Evolutionary conservation across 2,113 vertebrate genomes (phyloP), one percentile per base, ranked within the genome.

Genomic region (Morone saxatilis): DNA sequence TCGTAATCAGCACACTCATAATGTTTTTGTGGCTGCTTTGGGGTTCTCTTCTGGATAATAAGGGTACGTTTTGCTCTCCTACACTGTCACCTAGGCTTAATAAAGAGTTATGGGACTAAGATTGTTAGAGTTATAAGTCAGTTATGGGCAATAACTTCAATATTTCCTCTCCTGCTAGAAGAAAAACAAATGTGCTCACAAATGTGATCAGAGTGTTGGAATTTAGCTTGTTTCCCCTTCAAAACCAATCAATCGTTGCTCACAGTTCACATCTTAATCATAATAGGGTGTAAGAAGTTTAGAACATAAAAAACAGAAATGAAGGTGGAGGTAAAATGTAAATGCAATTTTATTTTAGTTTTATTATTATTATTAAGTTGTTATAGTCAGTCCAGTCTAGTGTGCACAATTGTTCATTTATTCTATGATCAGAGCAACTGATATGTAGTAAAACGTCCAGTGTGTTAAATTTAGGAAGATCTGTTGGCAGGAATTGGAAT

Each of bases 161-260:
- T 40, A 51, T 43, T 57, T 74, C 9, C 31, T 60, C 6, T 7
- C 16, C 4, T 31, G 67, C 12, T 60, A 6, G 41, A 69, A 47
- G 51, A 31, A 38, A 31, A 38, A 10, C 19, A 51, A 47, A 50
- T 40, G 9, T 16, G 4, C 8, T 7, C 6, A n/a, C 7, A 53
- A n/a, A 22, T 31, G 6, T 41, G n/a, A 61, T 51, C 36, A 43
- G 45, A 66, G 20, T 61, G 22, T 63, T 56, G 25, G 56, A 50
- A 80, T 47, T 67, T 36, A 41, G 31, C 17, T 6, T 20, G 20
- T 12, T 25, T 56, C 11, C 19, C n/a, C 5, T 31, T 31, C 38
- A 22, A 48, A 77, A 60, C 2, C 22, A 77, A 56, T 51, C 68
- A 81, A 25, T 59, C 47, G 16, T 53, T 67, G 45, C 47, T 19